These are phyloP conservation scores for Glossosoma conforme DNA, from an alignment of 1,140 invertebrate species.

Conservation along the genomic window DNA sequence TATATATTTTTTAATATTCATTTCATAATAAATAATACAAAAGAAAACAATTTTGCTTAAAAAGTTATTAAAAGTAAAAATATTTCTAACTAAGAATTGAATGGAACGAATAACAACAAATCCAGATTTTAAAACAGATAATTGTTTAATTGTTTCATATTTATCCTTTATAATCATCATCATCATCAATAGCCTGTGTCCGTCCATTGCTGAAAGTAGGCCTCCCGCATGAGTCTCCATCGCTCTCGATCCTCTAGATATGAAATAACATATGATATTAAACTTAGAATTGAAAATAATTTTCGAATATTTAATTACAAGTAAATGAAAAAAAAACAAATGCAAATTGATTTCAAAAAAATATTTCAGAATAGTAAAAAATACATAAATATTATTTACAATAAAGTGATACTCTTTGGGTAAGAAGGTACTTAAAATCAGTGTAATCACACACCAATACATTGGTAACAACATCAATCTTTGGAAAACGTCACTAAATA, in stretches of 20 bases:
- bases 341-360: not conserved
- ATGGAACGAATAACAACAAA: no score
- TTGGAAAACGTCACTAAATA: constrained; percentile 26
- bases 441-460: constrained; percentile 21
- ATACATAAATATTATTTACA: constrained; percentile 28
- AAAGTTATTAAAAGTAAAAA: no score
- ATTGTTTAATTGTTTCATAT: no score
- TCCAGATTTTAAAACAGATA: no score
- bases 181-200: no score
- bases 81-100: no score
- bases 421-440: constrained; percentile 21
- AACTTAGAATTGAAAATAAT: not conserved
- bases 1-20: not conserved
- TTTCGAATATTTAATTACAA: constrained; percentile 1
- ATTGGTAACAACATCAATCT: constrained; percentile 31
- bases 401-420: constrained; percentile 23
- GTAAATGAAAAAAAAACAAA: constrained; percentile 6
- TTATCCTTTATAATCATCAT: no score
- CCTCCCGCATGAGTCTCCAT: no score
- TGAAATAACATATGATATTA: not conserved
- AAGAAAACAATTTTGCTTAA: constrained; percentile 1
- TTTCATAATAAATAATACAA: constrained; percentile 8
- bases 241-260: no score
- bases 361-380: not conserved
- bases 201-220: no score